phyloP scores from a whole-genome alignment of 2,888 invertebrate genomes.

The Lasioglossum pauxillum region DNA sequence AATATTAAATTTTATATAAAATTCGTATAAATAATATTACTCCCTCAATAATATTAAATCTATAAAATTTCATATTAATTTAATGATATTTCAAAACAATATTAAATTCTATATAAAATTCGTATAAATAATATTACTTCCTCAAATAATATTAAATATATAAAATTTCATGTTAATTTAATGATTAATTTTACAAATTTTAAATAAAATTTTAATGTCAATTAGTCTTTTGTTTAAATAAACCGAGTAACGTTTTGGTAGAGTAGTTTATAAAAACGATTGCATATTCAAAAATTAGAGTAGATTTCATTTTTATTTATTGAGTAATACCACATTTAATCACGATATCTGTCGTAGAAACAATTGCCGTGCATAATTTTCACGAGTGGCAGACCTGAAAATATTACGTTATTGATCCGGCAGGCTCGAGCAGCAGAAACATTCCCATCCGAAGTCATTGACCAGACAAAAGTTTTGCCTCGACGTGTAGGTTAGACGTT shows the following conservation, averaged over 20 bases:
- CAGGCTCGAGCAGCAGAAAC: slow-evolving; percentile 3
- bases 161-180: too few species aligned
- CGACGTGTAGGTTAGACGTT: slow-evolving; percentile 33
- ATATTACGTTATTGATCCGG: slow-evolving; percentile 33
- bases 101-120: too few species aligned
- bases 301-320: not conserved
- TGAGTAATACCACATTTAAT: not conserved
- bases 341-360: not conserved
- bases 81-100: too few species aligned
- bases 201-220: not conserved
- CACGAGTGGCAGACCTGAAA: not conserved
- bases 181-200: not conserved
- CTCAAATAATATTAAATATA: too few species aligned
- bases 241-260: not conserved
- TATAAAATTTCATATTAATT: too few species aligned
- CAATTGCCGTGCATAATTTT: not conserved
- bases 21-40: too few species aligned
- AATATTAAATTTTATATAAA: too few species aligned
- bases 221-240: not conserved
- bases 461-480: slow-evolving; percentile 36
- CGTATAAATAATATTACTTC: too few species aligned
- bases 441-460: slow-evolving; percentile 34
- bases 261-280: not conserved
- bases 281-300: not conserved
- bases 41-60: too few species aligned